Percentiles rank a stretch among this genome's conserved stretches.
Conservation (phyloP, 2,888 invertebrate genomes). For the Cheilosia impressa region DNA sequence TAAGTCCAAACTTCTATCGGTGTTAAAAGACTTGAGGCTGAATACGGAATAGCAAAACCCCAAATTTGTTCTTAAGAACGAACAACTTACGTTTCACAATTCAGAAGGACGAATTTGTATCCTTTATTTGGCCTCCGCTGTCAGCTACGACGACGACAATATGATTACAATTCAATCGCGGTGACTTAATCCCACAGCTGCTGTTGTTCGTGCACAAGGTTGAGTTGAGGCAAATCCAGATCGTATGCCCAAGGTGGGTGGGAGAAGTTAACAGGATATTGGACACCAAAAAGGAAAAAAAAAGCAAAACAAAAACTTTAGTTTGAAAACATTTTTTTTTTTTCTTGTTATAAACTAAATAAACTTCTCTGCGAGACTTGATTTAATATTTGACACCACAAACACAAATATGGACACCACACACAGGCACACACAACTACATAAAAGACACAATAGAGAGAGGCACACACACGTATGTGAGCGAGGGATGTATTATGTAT, state of each 20-base stretch:
- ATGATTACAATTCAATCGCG: slow-evolving; percentile 50
- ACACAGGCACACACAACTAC: slow-evolving; percentile 12
- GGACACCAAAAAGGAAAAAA: slow-evolving; percentile 25
- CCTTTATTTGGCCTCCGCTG: slow-evolving; percentile 43
- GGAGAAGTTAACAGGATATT: slow-evolving; percentile 12
- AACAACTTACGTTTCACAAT: slow-evolving; percentile 63
- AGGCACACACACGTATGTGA: slow-evolving; percentile 33
- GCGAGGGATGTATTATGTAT: slow-evolving; percentile 67
- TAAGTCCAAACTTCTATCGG: background rate
- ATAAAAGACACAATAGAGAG: slow-evolving; percentile 9
- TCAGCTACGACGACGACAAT: slow-evolving; percentile 53
- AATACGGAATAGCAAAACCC: background rate
- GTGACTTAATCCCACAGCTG: slow-evolving; percentile 63
- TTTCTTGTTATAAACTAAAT: slow-evolving; percentile 28
- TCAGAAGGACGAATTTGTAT: slow-evolving; percentile 39
- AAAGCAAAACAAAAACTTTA: slow-evolving; percentile 40
- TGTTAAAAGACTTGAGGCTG: background rate
- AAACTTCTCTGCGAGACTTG: slow-evolving; percentile 32
- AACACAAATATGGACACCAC: slow-evolving; percentile 49
- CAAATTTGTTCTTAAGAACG: slow-evolving; percentile 1
- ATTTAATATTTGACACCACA: slow-evolving; percentile 63
- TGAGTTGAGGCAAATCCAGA: slow-evolving; percentile 33
- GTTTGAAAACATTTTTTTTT: slow-evolving; percentile 2
- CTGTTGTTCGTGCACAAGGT: slow-evolving; percentile 28
- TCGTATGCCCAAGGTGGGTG: slow-evolving; percentile 22